Percentiles rank a stretch among this genome's conserved stretches.
Evolutionary conservation across 2,888 invertebrate genomes (phyloP).

Genomic region (Flexamia atlantica): DNA sequence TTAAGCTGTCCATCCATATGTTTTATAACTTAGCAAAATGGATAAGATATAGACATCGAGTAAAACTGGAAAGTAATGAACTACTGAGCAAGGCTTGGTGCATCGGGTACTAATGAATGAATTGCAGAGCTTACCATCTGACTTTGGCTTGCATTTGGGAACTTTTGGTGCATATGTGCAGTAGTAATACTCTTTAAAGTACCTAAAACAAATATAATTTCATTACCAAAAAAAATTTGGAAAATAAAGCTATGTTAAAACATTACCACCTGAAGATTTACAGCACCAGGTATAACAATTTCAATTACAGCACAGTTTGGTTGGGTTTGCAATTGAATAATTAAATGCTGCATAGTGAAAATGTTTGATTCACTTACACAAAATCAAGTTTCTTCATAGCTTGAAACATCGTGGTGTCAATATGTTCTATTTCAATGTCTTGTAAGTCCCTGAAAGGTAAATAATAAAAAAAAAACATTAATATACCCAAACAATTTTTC

Average conservation of each 20-base stretch:
- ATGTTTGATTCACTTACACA: conserved; percentile 75
- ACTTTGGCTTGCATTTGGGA: conserved; percentile 78
- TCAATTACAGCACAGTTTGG: no score
- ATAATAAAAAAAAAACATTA: no score
- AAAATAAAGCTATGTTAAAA: background rate
- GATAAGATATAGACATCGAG: no score
- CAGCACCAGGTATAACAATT: conserved; percentile 15
- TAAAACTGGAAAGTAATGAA: no score
- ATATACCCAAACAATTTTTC: no score
- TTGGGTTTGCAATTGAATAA: no score
- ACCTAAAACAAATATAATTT: conserved; percentile 72
- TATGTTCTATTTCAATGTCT: conserved; percentile 76
- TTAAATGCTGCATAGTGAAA: no score
- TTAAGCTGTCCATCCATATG: no score
- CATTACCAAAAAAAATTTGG: background rate
- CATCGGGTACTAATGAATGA: no score
- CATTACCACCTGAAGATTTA: conserved; percentile 22
- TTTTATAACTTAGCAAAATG: no score
- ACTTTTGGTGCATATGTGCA: conserved; percentile 80
- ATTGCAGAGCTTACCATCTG: conserved; percentile 78
- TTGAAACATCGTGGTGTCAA: conserved; percentile 77
- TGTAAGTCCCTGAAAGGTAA: conserved; percentile 77
- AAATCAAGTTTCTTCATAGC: conserved; percentile 76
- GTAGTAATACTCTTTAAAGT: conserved; percentile 81
- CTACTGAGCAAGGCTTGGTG: no score